Conservation (phyloP, 2,797 vertebrate genomes). For the Knipowitschia caucasica region DNA sequence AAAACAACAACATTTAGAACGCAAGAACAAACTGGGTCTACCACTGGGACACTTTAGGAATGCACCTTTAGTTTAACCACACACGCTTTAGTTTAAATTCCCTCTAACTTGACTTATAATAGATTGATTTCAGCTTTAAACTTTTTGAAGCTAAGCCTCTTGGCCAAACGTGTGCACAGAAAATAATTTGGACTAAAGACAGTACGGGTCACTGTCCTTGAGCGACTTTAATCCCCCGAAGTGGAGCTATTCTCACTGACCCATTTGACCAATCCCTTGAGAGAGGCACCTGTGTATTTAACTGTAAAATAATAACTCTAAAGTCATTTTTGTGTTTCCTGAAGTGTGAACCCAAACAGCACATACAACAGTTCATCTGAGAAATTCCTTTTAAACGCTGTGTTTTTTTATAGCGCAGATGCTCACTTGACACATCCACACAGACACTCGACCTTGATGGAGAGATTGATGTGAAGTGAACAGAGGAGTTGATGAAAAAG, state of each 20-base stretch:
- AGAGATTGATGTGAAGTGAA: conserved; percentile 32
- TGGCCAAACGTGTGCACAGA: conserved; percentile 8
- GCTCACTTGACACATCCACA: conserved; percentile 10
- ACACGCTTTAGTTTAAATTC: neutral
- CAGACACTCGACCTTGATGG: conserved; percentile 39
- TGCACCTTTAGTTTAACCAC: neutral
- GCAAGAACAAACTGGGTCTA: too few relatives aligned
- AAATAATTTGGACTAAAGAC: conserved; percentile 16
- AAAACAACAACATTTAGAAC: too few relatives aligned
- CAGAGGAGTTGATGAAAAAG: conserved; percentile 48
- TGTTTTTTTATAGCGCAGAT: conserved; percentile 17
- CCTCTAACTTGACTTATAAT: conserved; percentile 5
- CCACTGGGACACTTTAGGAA: too few relatives aligned
- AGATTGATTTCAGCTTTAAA: conserved; percentile 7
- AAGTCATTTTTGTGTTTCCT: conserved; percentile 9
- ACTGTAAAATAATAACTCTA: conserved; percentile 11
- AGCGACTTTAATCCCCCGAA: conserved; percentile 18
- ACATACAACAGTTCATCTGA: conserved; percentile 3
- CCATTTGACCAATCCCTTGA: conserved; percentile 6
- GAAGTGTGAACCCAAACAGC: conserved; percentile 3
- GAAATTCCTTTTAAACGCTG: conserved; percentile 17
- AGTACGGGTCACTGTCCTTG: conserved; percentile 18
- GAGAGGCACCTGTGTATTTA: conserved; percentile 15
- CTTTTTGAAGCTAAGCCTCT: neutral
- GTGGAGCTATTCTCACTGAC: conserved; percentile 15